A percentile compares a stretch with the other conserved stretches of the same genome.
phyloP scores from a whole-genome alignment of 2,888 invertebrate species.

The Seladonia tumulorum region DNA sequence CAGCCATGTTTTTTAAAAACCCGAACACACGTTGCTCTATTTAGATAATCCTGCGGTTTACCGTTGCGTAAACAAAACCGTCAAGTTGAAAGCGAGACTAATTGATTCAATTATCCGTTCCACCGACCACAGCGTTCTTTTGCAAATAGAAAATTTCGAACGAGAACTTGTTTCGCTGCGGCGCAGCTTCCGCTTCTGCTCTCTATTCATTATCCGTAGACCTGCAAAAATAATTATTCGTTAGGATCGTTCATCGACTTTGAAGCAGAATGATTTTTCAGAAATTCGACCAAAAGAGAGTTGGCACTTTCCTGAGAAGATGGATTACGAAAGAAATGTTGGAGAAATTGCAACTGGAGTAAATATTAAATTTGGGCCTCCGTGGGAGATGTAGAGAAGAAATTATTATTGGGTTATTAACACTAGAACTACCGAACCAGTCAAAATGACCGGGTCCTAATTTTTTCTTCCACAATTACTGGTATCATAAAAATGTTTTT shows the following conservation, averaged over 20 bases:
- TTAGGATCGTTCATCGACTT: background rate
- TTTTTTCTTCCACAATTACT: too few relatives aligned
- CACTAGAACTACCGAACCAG: too few relatives aligned
- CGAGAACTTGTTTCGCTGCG: background rate
- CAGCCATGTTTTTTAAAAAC: constrained; percentile 3
- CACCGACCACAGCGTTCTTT: background rate
- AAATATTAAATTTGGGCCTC: too few relatives aligned
- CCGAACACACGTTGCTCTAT: background rate
- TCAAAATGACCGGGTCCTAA: too few relatives aligned
- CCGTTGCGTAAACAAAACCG: background rate
- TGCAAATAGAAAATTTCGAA: background rate
- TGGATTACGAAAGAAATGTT: too few relatives aligned
- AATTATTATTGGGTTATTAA: too few relatives aligned
- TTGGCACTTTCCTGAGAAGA: too few relatives aligned
- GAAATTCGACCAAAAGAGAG: background rate
- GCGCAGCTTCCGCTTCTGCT: too few relatives aligned
- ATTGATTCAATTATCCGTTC: background rate
- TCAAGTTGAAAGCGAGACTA: background rate
- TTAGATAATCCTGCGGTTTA: background rate
- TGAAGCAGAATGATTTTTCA: background rate
- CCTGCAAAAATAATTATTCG: background rate
- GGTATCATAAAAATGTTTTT: too few relatives aligned
- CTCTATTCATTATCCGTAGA: background rate
- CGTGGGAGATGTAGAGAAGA: too few relatives aligned
- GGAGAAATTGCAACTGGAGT: too few relatives aligned